Evolutionary conservation across 2,888 invertebrate genomes (phyloP), one percentile per base, ranked within the genome.

Genomic region (Apotomis betuletana): DNA sequence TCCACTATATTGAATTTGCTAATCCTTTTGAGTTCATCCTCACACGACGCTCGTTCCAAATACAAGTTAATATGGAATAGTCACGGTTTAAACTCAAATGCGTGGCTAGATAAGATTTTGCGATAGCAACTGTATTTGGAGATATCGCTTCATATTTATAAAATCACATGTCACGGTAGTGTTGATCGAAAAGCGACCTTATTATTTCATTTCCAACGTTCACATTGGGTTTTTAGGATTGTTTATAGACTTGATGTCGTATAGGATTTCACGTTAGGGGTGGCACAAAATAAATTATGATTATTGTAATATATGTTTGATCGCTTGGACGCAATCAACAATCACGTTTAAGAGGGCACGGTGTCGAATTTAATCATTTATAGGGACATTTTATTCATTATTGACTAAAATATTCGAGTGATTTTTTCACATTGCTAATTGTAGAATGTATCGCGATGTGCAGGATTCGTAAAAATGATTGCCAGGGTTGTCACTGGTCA

Each of bases 291-390:
- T 65, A 65, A 65, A 65, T 65, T 57, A 65, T 57, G 65, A 65
- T 65, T 57, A 65, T 65, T 65, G 46, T 57, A 65, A 65, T 65
- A 65, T 65, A 65, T 57, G 65, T 65, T 57, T 27, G 65, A 65
- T 44, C 54, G 64, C 57, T 57, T n/a, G 46, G 44, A 65, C 15
- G 65, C 65, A 65, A 57, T 65, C 65, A 46, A 44, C 36, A 65
- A 65, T 65, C 46, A 57, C 55, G 27, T 65, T 55, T 65, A 46
- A 52, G 10, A 65, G 65, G 65, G 54, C 64, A 64, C 6, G 54
- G 41, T 65, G 44, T 46, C 44, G 44, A 12, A 12, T 27, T 27
- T 27, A 63, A 15, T 57, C 27, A 46, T 46, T n/a, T 27, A 65
- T 12, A 55, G 65, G 55, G n/a, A 5, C 41, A 46, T 55, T n/a